Percentiles rank a stretch among this genome's conserved stretches.
Conservation (phyloP, 2,888 invertebrate genomes). For the Sphaeridia pumilis region DNA sequence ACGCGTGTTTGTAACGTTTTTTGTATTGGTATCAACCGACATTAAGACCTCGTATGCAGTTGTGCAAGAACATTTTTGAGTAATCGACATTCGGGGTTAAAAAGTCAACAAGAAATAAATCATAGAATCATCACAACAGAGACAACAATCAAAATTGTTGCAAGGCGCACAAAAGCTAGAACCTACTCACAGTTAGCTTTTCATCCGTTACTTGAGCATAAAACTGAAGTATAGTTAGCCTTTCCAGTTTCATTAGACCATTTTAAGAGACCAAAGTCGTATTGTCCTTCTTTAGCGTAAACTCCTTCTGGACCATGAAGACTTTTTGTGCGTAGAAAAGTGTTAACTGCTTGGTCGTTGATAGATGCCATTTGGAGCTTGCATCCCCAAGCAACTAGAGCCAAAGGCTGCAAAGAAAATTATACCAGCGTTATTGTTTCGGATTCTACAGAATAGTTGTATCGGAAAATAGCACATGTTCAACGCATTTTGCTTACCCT, state of each 20-base stretch:
- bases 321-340: constrained; percentile 53
- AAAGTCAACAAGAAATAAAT: too few species aligned
- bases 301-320: constrained; percentile 49
- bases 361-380: constrained; percentile 57
- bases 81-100: too few species aligned
- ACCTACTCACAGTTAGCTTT: too few species aligned
- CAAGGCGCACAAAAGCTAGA: too few species aligned
- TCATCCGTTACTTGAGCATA: too few species aligned
- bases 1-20: too few species aligned
- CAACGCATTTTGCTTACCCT: constrained; percentile 43
- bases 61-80: too few species aligned
- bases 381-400: constrained; percentile 62
- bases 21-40: too few species aligned
- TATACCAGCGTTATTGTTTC: neutral
- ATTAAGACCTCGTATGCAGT: too few species aligned
- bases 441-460: too few species aligned
- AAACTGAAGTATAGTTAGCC: constrained; percentile 7
- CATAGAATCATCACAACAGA: too few species aligned
- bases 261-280: constrained; percentile 42
- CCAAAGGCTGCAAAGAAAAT: constrained; percentile 51
- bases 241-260: constrained; percentile 38
- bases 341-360: constrained; percentile 45
- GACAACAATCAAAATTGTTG: too few species aligned
- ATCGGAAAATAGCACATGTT: neutral
- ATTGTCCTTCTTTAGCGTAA: constrained; percentile 47